phyloP scores from a whole-genome alignment of 1,140 invertebrate genomes.

The Sitophilus oryzae region DNA sequence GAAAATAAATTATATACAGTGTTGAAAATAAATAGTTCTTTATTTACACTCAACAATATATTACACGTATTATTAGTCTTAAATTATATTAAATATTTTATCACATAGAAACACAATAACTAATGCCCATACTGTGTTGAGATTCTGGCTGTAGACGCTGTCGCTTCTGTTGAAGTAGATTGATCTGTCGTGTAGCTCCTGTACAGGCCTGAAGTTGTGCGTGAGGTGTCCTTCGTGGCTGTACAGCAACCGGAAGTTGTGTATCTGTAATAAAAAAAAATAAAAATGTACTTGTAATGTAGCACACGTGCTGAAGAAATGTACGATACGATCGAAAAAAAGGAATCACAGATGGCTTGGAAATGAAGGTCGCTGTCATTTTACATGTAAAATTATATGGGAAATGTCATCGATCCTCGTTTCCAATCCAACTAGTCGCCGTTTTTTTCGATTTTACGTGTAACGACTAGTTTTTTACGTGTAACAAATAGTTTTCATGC shows the following conservation, averaged over 20 bases:
- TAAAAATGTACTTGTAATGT: neutral
- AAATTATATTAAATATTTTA: neutral
- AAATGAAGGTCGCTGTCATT: too few relatives aligned
- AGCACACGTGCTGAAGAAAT: neutral
- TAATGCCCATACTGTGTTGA: neutral
- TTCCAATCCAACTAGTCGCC: neutral
- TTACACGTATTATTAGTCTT: too few relatives aligned
- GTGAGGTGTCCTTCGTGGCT: conserved; percentile 57
- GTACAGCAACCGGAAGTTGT: conserved; percentile 65
- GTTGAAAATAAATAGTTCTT: too few relatives aligned
- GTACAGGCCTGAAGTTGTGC: conserved; percentile 72
- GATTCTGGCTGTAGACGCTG: neutral
- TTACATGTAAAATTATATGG: too few relatives aligned
- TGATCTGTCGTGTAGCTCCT: conserved; percentile 60
- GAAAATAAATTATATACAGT: too few relatives aligned
- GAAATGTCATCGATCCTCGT: too few relatives aligned
- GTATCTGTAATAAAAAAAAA: conserved; percentile 54
- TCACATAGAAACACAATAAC: neutral
- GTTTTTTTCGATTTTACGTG: too few relatives aligned
- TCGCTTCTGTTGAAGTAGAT: conserved; percentile 24
- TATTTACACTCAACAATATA: too few relatives aligned
- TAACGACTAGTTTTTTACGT: too few relatives aligned
- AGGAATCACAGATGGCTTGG: too few relatives aligned
- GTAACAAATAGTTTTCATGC: too few relatives aligned
- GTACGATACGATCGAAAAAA: neutral